A percentile compares a stretch with the other conserved stretches of the same genome.
phyloP scores from a whole-genome alignment of 1,140 invertebrate genomes.

The Thalassaphorura encarpata region DNA sequence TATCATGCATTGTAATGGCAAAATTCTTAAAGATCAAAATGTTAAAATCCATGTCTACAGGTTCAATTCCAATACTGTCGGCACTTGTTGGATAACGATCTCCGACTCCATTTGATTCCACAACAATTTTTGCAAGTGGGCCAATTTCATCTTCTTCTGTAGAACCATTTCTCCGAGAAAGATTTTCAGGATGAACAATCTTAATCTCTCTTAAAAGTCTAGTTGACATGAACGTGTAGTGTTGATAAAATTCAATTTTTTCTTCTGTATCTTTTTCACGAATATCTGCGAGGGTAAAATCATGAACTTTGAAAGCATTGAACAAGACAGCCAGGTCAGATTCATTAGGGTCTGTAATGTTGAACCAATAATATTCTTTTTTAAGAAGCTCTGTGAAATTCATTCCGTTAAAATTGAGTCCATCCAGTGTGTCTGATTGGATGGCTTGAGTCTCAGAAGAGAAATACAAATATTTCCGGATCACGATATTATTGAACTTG shows the following conservation, averaged over 20 bases:
- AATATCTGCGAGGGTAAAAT: neutral
- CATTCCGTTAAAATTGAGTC: neutral
- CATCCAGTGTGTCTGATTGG: neutral
- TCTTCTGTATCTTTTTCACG: neutral
- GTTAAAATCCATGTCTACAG: conserved; percentile 2
- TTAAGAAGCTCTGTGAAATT: neutral
- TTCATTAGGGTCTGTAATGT: neutral
- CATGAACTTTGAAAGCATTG: neutral
- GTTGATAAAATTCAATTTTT: neutral
- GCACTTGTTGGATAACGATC: too few relatives aligned
- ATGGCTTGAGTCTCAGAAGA: neutral
- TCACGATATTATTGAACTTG: neutral
- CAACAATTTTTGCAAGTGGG: too few relatives aligned
- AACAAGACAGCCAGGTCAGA: neutral
- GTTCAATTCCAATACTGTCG: neutral
- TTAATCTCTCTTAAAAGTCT: neutral
- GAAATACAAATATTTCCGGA: neutral
- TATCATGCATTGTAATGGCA: neutral
- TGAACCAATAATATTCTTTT: neutral
- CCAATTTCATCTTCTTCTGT: too few relatives aligned
- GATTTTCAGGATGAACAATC: too few relatives aligned
- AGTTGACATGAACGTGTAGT: conserved; percentile 1
- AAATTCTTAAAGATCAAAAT: conserved; percentile 7
- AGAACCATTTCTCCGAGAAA: too few relatives aligned
- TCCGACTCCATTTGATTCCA: too few relatives aligned